Conservation (phyloP, 2,113 vertebrate species). For the Struthio camelus region DNA sequence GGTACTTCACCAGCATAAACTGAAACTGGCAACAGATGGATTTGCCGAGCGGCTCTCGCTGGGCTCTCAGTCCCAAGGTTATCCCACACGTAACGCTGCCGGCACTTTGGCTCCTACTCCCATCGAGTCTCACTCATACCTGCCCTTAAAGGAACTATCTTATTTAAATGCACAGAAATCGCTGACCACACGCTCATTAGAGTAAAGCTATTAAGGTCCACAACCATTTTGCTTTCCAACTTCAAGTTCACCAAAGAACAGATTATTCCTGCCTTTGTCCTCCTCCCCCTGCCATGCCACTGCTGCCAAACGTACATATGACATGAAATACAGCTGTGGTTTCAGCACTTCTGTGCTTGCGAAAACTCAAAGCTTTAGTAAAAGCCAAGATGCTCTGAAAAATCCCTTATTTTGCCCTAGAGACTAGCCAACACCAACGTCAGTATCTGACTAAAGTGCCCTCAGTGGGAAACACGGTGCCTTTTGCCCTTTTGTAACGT, state of each 20-base stretch:
- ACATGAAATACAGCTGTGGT: conserved; percentile 21
- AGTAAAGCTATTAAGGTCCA: not conserved
- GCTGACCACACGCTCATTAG: not conserved
- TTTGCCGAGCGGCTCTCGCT: not conserved
- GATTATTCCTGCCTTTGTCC: not conserved
- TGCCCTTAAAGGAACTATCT: not conserved
- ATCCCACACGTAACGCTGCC: not conserved
- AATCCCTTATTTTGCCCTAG: not conserved
- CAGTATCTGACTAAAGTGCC: not conserved
- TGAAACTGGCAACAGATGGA: not conserved
- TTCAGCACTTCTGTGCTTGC: not conserved
- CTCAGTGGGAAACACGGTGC: not conserved
- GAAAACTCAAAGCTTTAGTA: conserved; percentile 4
- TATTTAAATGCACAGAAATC: not conserved
- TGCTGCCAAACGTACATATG: not conserved
- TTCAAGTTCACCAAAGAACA: not conserved
- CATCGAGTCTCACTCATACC: not conserved
- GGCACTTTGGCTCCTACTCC: not conserved
- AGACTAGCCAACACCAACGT: not conserved
- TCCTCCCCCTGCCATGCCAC: not conserved
- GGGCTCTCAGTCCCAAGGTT: not conserved
- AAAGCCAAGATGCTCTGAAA: not conserved
- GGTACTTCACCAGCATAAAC: not conserved
- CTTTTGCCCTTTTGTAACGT: not conserved
- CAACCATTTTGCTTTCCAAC: not conserved